Evolutionary conservation across 1,140 invertebrate genomes (phyloP), one percentile per base, ranked within the genome.

Genomic region (Centruroides sculpturatus): DNA sequence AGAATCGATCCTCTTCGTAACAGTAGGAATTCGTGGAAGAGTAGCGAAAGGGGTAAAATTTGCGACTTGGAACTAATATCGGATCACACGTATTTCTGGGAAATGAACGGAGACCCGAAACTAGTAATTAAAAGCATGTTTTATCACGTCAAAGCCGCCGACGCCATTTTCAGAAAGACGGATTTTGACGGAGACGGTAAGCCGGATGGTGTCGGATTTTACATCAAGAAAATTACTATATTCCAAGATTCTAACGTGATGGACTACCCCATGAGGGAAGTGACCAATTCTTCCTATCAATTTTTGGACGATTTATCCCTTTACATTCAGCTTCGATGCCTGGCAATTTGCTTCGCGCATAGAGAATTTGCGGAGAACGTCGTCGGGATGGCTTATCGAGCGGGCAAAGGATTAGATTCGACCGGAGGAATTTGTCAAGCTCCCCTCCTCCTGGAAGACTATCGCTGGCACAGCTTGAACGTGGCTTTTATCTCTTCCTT

Each of bases 161-260:
- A 60, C 59, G 9, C 9, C 5, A 60, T 60, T 4, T 60, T 60
- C 41, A 57, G 46, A 8, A 12, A 12, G 3, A 56, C 59, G 1
- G 59, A 60, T 46, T 60, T 60, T 52, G 46, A 60, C 23, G 54
- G 5, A 9, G 59, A 58, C 41, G 55, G n/a, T 2, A 41, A 60
- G 10, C 51, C 51, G 8, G 51, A 53, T 8, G 35, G 35, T 53
- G 56, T 60, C 23, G 55, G 59, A 10, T 60, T 60, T 60, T 34
- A n/a, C 23, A 41, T 59, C 11, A 34, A 52, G 34, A 56, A 58
- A 48, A 34, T 58, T 48, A 58, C 23, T 23, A 47, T 56, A 2
- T 56, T 56, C 11, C 0, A 6, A 13, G 55, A 5, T 12, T 47
- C 35, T 12, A n/a, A 56, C 11, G 12, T 5, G 3, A 34, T 41